A percentile compares a stretch with the other conserved stretches of the same genome.
These are phyloP conservation scores for Sinonovacula constricta DNA, from an alignment of 1,140 invertebrate species.

Conservation along the genomic window DNA sequence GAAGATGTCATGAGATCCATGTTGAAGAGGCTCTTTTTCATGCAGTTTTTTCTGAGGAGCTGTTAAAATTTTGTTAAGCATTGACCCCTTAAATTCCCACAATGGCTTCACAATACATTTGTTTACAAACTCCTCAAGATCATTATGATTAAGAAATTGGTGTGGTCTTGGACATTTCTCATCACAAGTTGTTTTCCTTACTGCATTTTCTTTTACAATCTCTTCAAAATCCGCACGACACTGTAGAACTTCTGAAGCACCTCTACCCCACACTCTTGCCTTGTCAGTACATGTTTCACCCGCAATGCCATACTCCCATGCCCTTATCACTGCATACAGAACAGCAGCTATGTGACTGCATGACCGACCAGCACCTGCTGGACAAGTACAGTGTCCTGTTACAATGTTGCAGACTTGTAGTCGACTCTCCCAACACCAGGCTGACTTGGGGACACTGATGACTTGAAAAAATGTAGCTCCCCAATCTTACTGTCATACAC, in stretches of 20 bases:
- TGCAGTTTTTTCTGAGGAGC: conserved; percentile 1
- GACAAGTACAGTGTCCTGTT: conserved; percentile 52
- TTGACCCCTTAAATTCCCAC: conserved; percentile 16
- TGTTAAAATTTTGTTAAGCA: conserved; percentile 5
- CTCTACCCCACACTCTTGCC: too few species aligned
- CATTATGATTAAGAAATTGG: conserved; percentile 10
- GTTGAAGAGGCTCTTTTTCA: not conserved
- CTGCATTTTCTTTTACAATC: not conserved
- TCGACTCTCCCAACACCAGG: conserved; percentile 30
- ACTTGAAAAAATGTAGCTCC: conserved; percentile 6
- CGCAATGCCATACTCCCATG: conserved; percentile 19
- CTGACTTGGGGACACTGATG: conserved; percentile 18
- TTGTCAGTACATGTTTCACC: conserved; percentile 5
- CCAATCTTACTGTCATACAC: conserved; percentile 16
- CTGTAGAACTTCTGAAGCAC: too few species aligned
- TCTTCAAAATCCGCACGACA: not conserved
- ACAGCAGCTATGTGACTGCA: conserved; percentile 55
- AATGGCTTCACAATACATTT: not conserved
- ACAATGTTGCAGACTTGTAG: not conserved
- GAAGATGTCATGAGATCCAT: not conserved
- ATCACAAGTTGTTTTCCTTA: not conserved
- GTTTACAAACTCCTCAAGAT: not conserved
- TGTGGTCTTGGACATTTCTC: not conserved
- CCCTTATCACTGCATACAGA: conserved; percentile 35
- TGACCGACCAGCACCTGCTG: conserved; percentile 46